Evolutionary conservation across 2,797 vertebrate species (phyloP), one percentile per base, ranked within the genome.

Genomic region (Megaceryle alcyon): DNA sequence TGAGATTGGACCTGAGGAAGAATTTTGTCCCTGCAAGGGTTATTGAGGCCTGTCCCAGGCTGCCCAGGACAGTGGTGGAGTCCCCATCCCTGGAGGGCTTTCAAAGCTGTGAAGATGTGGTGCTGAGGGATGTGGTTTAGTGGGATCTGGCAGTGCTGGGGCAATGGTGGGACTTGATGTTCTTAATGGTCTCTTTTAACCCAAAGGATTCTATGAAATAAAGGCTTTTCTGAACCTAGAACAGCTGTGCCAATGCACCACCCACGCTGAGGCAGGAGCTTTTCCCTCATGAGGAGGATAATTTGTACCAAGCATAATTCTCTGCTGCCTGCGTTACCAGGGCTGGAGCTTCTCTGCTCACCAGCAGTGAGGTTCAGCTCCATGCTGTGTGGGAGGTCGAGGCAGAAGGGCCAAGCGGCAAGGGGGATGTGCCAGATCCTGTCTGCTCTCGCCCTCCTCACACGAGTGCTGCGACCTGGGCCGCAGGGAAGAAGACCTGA

Each of bases 401-500:
- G 35, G 75, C 29, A 8, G 46, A 10, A 2, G 12, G 12, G 44
- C 43, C 3, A 26, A 39, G 72, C 10, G 3, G 39, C 5, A 12
- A 33, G 31, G n/a, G 25, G 17, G n/a, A 35, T 9, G 25, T 18
- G 54, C 16, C 54, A 29, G 19, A 21, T 60, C 44, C 57, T 12
- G 12, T 8, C 33, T 39, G 56, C 44, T 29, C 26, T 35, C 6
- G 5, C 56, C 6, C 11, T 7, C 20, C 43, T 14, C n/a, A 18
- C 12, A 3, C 22, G 1, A 16, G 41, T 15, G 18, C 16, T 4
- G 1, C 25, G 9, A 33, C 54, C 43, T 14, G 6, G 11, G 54
- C 14, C 1, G 18, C 6, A 3, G 43, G 43, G 26, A 60, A 23
- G 56, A 6, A 28, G 44, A 28, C 10, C 37, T 13, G 11, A 13